Percentiles rank a stretch among this genome's conserved stretches.
Evolutionary conservation across 2,797 vertebrate species (phyloP).

Genomic region (Lagorchestes hirsutus): DNA sequence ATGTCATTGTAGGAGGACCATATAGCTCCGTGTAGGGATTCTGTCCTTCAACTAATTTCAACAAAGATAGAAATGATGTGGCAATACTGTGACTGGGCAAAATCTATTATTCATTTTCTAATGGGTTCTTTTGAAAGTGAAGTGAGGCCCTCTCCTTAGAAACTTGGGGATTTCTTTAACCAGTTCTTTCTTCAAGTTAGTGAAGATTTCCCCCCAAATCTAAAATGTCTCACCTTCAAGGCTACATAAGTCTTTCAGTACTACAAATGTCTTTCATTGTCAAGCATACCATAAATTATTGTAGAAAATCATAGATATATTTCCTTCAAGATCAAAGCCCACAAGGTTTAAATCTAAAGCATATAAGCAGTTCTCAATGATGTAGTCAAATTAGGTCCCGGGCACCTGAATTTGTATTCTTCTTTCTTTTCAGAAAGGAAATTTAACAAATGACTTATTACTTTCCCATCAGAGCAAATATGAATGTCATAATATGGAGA

Average conservation of each 20-base stretch:
- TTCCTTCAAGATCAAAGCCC: constrained; percentile 68
- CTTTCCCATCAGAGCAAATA: constrained; percentile 53
- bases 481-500: constrained; percentile 50
- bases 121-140: constrained; percentile 42
- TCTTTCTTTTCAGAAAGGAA: constrained; percentile 52
- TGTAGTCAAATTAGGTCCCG: constrained; percentile 62
- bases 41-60: constrained; percentile 44
- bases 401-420: constrained; percentile 64
- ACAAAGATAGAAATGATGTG: background rate
- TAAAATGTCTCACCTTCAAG: constrained; percentile 73
- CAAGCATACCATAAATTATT: constrained; percentile 49
- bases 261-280: constrained; percentile 64
- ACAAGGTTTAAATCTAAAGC: constrained; percentile 50
- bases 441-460: constrained; percentile 66
- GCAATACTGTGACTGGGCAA: background rate
- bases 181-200: constrained; percentile 43
- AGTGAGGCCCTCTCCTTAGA: background rate
- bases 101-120: background rate
- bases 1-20: constrained; percentile 11
- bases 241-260: constrained; percentile 61
- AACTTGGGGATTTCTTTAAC: constrained; percentile 27
- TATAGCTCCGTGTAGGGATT: constrained; percentile 27
- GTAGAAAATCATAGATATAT: constrained; percentile 79
- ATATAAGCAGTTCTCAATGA: constrained; percentile 71
- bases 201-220: constrained; percentile 59